phyloP scores from a whole-genome alignment of 2,888 invertebrate species.

The Tolmerus cingulatus region DNA sequence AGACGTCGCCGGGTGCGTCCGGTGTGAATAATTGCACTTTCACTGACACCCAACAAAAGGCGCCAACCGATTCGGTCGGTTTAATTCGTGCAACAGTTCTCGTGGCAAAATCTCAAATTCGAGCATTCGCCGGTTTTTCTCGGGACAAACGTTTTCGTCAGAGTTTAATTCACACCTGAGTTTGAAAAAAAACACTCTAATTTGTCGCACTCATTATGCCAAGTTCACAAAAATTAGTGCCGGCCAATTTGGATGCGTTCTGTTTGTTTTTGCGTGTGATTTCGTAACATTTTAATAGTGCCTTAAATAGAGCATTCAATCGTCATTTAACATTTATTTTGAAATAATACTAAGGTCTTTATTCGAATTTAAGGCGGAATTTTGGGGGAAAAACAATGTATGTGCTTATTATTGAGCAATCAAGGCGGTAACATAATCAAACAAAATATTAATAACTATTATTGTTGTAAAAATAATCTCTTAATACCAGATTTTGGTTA shows the following conservation, averaged over 20 bases:
- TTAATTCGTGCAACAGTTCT: constrained; percentile 1
- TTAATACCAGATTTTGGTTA: too few relatives aligned
- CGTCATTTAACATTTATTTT: neutral
- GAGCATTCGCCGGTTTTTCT: neutral
- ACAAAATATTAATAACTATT: too few relatives aligned
- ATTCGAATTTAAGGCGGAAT: neutral
- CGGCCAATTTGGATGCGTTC: neutral
- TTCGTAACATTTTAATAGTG: neutral
- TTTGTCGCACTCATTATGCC: neutral
- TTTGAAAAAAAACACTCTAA: neutral
- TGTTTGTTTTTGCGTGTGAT: neutral
- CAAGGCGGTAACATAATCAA: too few relatives aligned
- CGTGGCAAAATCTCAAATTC: neutral
- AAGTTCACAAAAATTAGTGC: neutral
- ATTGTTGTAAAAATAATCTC: too few relatives aligned
- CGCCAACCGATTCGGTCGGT: neutral
- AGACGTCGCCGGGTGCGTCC: neutral
- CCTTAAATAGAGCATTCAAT: neutral
- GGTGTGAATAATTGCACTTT: constrained; percentile 29
- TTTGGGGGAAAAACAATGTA: too few relatives aligned
- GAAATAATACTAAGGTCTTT: neutral
- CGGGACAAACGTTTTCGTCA: neutral
- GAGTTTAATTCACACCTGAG: neutral
- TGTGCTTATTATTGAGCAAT: too few relatives aligned
- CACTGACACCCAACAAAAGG: constrained; percentile 6